Percentiles rank a stretch among this genome's conserved stretches.
These are phyloP conservation scores for Nephrotoma appendiculata DNA, from an alignment of 2,888 invertebrate species.

Conservation along the genomic window DNA sequence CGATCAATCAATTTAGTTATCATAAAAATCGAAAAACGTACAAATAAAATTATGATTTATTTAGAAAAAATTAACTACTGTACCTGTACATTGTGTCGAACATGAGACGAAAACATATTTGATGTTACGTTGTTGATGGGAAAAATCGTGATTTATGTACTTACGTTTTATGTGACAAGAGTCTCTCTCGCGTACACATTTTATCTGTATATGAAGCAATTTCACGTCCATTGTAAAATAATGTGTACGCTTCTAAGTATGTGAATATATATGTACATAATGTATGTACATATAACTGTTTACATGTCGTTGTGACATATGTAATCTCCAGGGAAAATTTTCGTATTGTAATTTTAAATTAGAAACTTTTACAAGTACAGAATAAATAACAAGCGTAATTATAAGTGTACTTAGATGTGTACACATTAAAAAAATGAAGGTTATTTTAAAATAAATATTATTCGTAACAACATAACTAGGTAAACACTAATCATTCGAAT, in stretches of 20 bases:
- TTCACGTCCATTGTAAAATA: too few species aligned
- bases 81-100: not conserved
- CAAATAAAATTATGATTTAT: not conserved
- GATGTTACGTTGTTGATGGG: not conserved
- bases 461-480: not conserved
- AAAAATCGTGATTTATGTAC: not conserved
- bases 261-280: not conserved
- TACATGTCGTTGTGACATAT: not conserved
- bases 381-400: not conserved
- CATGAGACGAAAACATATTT: not conserved
- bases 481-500: not conserved
- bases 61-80: not conserved
- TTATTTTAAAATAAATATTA: not conserved
- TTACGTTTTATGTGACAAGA: not conserved
- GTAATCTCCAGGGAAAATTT: not conserved
- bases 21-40: not conserved
- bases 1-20: not conserved
- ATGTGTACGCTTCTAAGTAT: too few species aligned
- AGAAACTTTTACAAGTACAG: not conserved
- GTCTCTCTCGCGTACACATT: not conserved
- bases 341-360: not conserved
- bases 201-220: not conserved
- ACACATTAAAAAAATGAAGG: not conserved
- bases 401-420: not conserved
- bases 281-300: not conserved